Conservation (phyloP, 2,888 invertebrate species). For the Leptopilina drosophilae region DNA sequence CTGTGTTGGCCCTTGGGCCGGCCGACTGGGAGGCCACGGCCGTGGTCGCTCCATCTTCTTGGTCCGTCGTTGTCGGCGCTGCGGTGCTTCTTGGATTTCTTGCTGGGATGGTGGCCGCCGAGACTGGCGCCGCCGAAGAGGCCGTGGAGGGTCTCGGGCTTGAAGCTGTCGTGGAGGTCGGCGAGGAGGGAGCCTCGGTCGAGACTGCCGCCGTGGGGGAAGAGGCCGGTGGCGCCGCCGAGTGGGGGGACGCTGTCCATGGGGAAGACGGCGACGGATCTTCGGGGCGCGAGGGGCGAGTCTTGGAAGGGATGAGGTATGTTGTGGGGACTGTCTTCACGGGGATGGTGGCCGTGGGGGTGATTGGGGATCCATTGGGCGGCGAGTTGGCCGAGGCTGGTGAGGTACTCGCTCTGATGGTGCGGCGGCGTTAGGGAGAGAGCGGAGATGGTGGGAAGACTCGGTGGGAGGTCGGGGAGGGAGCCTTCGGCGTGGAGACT, state of each 20-base stretch:
- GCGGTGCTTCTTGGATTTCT: slow-evolving; percentile 72
- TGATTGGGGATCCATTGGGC: slow-evolving; percentile 73
- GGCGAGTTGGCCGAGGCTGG: slow-evolving; percentile 73
- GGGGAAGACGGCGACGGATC: slow-evolving; percentile 64
- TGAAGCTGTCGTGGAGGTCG: slow-evolving; percentile 73
- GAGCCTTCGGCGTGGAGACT: slow-evolving; percentile 67
- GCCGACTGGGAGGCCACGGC: slow-evolving; percentile 80
- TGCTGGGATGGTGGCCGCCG: slow-evolving; percentile 61
- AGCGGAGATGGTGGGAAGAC: slow-evolving; percentile 79
- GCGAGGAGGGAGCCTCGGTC: slow-evolving; percentile 68
- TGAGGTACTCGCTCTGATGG: slow-evolving; percentile 76
- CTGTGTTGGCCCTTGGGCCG: slow-evolving; percentile 94
- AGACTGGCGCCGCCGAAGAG: slow-evolving; percentile 65
- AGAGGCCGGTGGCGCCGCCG: slow-evolving; percentile 66
- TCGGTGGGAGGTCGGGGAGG: slow-evolving; percentile 74
- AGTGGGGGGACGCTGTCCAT: slow-evolving; percentile 69
- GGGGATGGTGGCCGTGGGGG: slow-evolving; percentile 66
- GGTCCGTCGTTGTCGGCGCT: slow-evolving; percentile 63
- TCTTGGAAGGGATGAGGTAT: slow-evolving; percentile 65
- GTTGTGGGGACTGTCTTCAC: slow-evolving; percentile 70
- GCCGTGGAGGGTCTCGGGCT: slow-evolving; percentile 72
- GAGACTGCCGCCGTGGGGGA: slow-evolving; percentile 67
- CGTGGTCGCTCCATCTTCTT: slow-evolving; percentile 72
- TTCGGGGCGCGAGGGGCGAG: slow-evolving; percentile 50
- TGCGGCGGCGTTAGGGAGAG: slow-evolving; percentile 90